Conservation (phyloP, 1,140 invertebrate genomes). For the Zophobas atratus region DNA sequence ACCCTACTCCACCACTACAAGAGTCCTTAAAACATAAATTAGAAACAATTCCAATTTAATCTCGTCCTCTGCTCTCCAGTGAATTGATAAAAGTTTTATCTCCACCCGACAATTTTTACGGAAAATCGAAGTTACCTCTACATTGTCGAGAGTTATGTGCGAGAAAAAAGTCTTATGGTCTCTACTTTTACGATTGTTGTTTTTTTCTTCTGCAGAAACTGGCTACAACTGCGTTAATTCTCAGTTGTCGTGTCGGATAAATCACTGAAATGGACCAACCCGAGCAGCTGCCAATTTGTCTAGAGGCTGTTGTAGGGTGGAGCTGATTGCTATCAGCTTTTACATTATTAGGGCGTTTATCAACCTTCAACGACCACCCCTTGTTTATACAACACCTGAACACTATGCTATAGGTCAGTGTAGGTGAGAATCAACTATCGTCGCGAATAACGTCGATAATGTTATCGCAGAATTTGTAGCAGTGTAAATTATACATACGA, state of each 20-base stretch:
- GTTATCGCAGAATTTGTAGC: not conserved
- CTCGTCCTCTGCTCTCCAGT: conserved; percentile 7
- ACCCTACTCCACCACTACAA: not conserved
- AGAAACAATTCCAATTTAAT: conserved; percentile 38
- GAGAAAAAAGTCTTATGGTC: not conserved
- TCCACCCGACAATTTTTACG: not conserved
- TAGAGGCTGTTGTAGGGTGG: conserved; percentile 10
- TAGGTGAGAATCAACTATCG: conserved; percentile 9
- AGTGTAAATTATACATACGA: not conserved
- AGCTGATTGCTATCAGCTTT: conserved; percentile 34
- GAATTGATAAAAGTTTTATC: conserved; percentile 28
- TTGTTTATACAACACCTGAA: conserved; percentile 35
- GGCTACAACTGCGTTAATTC: not conserved
- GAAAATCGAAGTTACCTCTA: conserved; percentile 15
- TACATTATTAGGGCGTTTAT: conserved; percentile 37
- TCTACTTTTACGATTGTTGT: not conserved
- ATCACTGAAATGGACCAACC: conserved; percentile 18
- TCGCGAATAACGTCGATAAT: conserved; percentile 3
- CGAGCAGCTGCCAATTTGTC: conserved; percentile 10
- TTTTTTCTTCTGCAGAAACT: not conserved
- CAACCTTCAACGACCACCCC: conserved; percentile 36
- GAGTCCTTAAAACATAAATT: conserved; percentile 22
- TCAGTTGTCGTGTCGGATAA: conserved; percentile 18
- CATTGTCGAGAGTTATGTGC: not conserved
- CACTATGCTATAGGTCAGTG: conserved; percentile 27